Base-by-base conservation (phyloP, 2,797 vertebrate species). In the Masticophis lateralis region DNA sequence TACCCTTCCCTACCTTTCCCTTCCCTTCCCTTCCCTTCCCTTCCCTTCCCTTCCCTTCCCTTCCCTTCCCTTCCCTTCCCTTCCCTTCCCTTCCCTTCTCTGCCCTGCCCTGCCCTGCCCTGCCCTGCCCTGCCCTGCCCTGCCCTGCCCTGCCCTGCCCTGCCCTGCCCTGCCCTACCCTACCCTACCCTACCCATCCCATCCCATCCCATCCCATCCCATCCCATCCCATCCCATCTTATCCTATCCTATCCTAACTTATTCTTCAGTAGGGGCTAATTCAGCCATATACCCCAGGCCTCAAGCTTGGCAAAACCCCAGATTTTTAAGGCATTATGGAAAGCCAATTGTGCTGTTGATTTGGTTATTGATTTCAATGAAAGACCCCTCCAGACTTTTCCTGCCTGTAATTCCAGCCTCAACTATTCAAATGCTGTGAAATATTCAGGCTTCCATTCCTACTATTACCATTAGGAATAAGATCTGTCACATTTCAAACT, bases 11-110 rank as follows among this genome's bases (percentile, higher is more conserved):
- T 37, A 37, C 37, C 37, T 2, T 37, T 1, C 37, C 37, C 37
- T 37, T 1, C 37, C 37, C 37, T 37, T 1, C 37, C 37, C 37
- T 37, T 1, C 37, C 37, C 37, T 37, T 1, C 37, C 37, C 37
- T 37, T 1, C 37, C 37, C 37, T 37, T 1, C 37, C 37, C 37
- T 37, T 1, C 37, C 37, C 37, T 37, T 1, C 37, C 37, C 37
- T 37, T 7, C 1, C 1, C 47, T 47, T 6, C 6, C 1, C 47
- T 47, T 6, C 1, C 1, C 47, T 51, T 7, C 1, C 1, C 47
- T 51, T 7, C 5, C 47, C 11, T 11, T 53, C 10, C 53, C 9
- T 11, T 53, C 2, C 53, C 0, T n/a, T n/a, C n/a, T n/a, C n/a
- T n/a, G n/a, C n/a, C n/a, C n/a, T n/a, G n/a, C 37, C 37, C 2